Evolutionary conservation across 1,140 invertebrate species (phyloP).

Genomic region (Phocides pigmalion): DNA sequence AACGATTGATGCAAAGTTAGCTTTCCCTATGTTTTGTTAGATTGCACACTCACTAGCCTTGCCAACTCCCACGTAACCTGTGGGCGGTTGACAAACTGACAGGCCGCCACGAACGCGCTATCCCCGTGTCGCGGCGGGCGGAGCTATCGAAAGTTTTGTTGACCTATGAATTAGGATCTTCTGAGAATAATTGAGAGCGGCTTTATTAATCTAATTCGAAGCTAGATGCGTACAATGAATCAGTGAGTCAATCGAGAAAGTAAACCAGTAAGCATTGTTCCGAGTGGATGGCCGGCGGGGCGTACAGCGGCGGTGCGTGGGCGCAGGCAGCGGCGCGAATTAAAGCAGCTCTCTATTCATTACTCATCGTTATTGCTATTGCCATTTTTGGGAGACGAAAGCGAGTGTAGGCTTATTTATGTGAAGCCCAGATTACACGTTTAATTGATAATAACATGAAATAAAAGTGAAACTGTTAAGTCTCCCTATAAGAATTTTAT

Average conservation of each 20-base stretch:
- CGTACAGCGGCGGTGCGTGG: slow-evolving; percentile 61
- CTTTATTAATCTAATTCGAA: slow-evolving; percentile 75
- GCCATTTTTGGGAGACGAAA: slow-evolving; percentile 76
- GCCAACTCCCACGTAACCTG: slow-evolving; percentile 15
- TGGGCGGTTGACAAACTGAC: slow-evolving; percentile 29
- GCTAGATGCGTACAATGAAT: slow-evolving; percentile 75
- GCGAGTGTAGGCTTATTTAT: slow-evolving; percentile 73
- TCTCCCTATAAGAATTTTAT: slow-evolving; percentile 33
- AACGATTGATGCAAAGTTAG: slow-evolving; percentile 1
- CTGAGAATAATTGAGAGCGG: slow-evolving; percentile 48
- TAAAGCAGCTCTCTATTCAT: slow-evolving; percentile 82
- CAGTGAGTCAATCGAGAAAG: slow-evolving; percentile 82
- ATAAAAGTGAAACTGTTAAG: slow-evolving; percentile 29
- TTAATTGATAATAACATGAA: slow-evolving; percentile 42
- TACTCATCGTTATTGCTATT: slow-evolving; percentile 80
- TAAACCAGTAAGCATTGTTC: slow-evolving; percentile 81
- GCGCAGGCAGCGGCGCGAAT: slow-evolving; percentile 73
- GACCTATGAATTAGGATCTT: slow-evolving; percentile 34
- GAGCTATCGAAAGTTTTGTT: slow-evolving; percentile 29
- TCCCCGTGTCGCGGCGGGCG: slow-evolving; percentile 1
- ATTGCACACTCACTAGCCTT: slow-evolving; percentile 23
- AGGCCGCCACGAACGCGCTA: not conserved
- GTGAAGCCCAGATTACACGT: slow-evolving; percentile 39
- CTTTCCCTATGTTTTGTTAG: slow-evolving; percentile 25
- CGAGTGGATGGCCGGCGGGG: slow-evolving; percentile 73